phyloP scores from a whole-genome alignment of 2,113 vertebrate genomes.

The Scopus umbretta region DNA sequence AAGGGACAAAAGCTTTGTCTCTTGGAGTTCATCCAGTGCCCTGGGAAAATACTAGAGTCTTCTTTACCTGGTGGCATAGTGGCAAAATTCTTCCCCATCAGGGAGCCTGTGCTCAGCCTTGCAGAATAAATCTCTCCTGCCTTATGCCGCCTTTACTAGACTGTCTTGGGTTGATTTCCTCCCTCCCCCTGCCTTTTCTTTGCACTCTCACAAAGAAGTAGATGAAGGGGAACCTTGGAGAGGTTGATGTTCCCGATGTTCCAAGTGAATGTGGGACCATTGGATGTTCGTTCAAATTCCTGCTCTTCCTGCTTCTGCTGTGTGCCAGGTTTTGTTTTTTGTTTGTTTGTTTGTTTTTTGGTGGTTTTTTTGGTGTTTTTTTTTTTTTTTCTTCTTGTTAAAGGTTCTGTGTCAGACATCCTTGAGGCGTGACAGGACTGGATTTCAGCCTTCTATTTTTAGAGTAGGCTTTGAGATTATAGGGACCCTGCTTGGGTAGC shows the following conservation, averaged over 20 bases:
- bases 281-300: background rate
- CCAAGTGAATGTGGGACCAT: accelerated
- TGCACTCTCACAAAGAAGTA: background rate
- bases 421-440: background rate
- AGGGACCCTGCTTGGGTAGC: background rate
- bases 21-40: background rate
- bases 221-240: background rate
- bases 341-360: too few species aligned
- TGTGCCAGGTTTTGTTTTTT: too few species aligned
- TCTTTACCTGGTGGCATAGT: background rate
- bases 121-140: background rate
- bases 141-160: background rate
- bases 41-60: background rate
- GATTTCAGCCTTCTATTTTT: background rate
- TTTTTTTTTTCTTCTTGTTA: background rate
- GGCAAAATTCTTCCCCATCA: background rate
- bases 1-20: background rate
- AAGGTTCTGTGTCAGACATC: background rate
- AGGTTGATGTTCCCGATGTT: accelerated
- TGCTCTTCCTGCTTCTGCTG: background rate
- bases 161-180: background rate
- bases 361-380: too few species aligned
- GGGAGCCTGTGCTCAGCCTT: background rate
- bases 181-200: accelerated
- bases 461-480: background rate